These are phyloP conservation scores for Unio pictorum DNA, from an alignment of 2,888 invertebrate species.

Conservation along the genomic window DNA sequence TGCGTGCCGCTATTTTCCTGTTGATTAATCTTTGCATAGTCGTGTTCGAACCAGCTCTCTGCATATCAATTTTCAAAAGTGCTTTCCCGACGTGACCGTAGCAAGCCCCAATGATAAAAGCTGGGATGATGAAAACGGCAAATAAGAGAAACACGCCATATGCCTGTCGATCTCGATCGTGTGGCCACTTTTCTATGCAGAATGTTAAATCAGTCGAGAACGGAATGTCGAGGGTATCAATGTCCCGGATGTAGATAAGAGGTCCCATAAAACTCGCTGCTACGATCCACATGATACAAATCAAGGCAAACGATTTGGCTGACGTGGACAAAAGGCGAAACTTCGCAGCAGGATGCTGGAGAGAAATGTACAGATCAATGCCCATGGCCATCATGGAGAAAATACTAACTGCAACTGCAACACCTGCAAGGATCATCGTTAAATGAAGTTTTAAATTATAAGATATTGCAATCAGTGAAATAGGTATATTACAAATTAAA, in stretches of 20 bases:
- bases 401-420: conserved; percentile 86
- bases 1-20: conserved; percentile 82
- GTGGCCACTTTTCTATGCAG: conserved; percentile 66
- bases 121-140: conserved; percentile 70
- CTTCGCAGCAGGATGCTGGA: conserved; percentile 77
- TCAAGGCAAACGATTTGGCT: conserved; percentile 42
- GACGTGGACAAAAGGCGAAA: conserved; percentile 40
- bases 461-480: too few species aligned
- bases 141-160: conserved; percentile 62
- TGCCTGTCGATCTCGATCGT: conserved; percentile 50
- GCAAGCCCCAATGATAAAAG: conserved; percentile 76
- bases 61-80: conserved; percentile 68
- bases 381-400: conserved; percentile 84
- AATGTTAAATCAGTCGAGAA: conserved; percentile 52
- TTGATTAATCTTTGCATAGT: conserved; percentile 75
- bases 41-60: conserved; percentile 47
- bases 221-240: conserved; percentile 48
- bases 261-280: conserved; percentile 60
- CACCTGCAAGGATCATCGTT: conserved; percentile 46
- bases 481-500: too few species aligned
- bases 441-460: too few species aligned
- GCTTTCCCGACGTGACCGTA: conserved; percentile 79
- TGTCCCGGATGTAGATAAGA: conserved; percentile 57
- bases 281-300: conserved; percentile 58
- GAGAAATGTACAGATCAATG: conserved; percentile 86